A percentile compares a stretch with the other conserved stretches of the same genome.
Conservation (phyloP, 2,888 invertebrate species). For the Pandemis corylana region DNA sequence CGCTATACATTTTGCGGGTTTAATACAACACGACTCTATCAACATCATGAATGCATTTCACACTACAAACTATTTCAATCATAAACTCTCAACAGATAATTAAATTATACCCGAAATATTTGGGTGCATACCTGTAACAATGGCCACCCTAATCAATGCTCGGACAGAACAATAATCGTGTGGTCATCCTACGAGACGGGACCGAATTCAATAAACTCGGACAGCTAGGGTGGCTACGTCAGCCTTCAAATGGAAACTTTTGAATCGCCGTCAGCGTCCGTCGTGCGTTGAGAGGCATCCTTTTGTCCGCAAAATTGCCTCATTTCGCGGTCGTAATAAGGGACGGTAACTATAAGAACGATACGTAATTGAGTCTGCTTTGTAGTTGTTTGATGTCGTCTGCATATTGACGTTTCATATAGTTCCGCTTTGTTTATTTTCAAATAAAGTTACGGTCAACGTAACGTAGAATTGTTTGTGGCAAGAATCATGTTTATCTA, state of each 20-base stretch:
- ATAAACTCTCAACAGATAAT: slow-evolving; percentile 48
- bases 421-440: slow-evolving; percentile 57
- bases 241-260: slow-evolving; percentile 77
- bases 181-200: slow-evolving; percentile 71
- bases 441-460: slow-evolving; percentile 28
- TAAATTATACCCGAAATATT: slow-evolving; percentile 54
- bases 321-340: slow-evolving; percentile 79
- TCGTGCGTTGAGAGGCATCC: slow-evolving; percentile 65
- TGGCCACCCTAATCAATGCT: slow-evolving; percentile 70
- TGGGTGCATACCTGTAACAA: slow-evolving; percentile 60
- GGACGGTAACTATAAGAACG: slow-evolving; percentile 74
- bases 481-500: not conserved
- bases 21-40: not conserved
- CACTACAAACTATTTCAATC: slow-evolving; percentile 40
- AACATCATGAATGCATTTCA: slow-evolving; percentile 19
- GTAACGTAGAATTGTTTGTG: slow-evolving; percentile 22
- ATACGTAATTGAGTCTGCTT: slow-evolving; percentile 74
- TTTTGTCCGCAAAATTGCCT: slow-evolving; percentile 83
- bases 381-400: slow-evolving; percentile 76
- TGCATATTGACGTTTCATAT: slow-evolving; percentile 66
- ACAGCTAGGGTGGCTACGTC: slow-evolving; percentile 63
- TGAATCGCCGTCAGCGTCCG: slow-evolving; percentile 73
- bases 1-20: too few relatives aligned
- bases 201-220: slow-evolving; percentile 80
- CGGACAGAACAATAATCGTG: slow-evolving; percentile 74